phyloP scores from a whole-genome alignment of 92 coral and sea anemone species.

The Blastomussa wellsi region DNA sequence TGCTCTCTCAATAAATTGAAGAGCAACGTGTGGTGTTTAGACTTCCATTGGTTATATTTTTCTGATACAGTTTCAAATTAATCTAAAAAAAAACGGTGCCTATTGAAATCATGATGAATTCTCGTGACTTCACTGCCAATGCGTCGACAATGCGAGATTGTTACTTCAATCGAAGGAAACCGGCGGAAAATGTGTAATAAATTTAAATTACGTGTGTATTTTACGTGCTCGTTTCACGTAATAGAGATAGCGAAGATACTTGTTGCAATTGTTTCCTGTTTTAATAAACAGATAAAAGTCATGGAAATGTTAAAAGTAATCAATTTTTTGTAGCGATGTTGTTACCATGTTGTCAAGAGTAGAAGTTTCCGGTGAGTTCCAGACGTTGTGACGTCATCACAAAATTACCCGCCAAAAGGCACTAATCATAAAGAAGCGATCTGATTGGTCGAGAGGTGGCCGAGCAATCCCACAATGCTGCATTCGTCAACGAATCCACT shows the following conservation, averaged over 20 bases:
- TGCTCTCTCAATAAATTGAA: not conserved
- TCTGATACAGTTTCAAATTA: not conserved
- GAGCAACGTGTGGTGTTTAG: too few relatives aligned
- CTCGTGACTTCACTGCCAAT: too few relatives aligned
- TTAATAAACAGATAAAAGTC: not conserved
- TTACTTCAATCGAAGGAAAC: not conserved
- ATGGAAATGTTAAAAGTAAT: slow-evolving; percentile 1
- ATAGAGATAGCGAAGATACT: slow-evolving; percentile 20
- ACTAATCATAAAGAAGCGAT: slow-evolving; percentile 24
- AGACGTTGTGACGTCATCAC: slow-evolving; percentile 42
- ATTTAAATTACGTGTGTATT: not conserved
- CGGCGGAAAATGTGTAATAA: not conserved
- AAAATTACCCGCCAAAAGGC: slow-evolving; percentile 35
- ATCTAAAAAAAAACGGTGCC: too few relatives aligned
- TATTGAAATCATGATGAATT: too few relatives aligned
- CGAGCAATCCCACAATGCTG: slow-evolving; percentile 54
- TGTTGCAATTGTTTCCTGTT: slow-evolving; percentile 8
- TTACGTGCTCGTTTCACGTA: slow-evolving; percentile 28
- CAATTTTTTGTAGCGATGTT: slow-evolving; percentile 8
- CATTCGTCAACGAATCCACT: slow-evolving; percentile 31
- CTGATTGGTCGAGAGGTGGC: slow-evolving; percentile 60
- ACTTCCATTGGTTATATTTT: not conserved
- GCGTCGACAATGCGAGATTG: too few relatives aligned
- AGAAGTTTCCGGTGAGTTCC: slow-evolving; percentile 62
- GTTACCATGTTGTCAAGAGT: slow-evolving; percentile 20